These are phyloP conservation scores for Cossypha niveicapilla DNA, from an alignment of 2,797 vertebrate genomes.

Conservation along the genomic window DNA sequence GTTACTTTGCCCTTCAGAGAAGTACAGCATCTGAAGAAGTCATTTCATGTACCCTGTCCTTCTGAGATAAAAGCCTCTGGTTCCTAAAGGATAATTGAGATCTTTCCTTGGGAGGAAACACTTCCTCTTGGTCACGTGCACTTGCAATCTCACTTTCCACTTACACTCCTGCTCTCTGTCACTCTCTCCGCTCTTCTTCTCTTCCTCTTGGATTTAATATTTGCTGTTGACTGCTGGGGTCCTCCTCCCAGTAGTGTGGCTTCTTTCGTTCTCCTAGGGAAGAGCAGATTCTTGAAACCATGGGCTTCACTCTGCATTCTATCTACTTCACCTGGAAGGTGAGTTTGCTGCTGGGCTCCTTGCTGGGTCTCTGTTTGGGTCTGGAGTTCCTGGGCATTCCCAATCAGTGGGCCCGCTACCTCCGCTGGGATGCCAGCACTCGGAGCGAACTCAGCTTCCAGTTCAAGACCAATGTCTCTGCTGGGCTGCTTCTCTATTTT, in stretches of 20 bases:
- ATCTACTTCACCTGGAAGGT: constrained; percentile 78
- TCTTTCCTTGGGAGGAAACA: constrained; percentile 51
- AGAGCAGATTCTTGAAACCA: constrained; percentile 65
- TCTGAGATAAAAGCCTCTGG: constrained; percentile 64
- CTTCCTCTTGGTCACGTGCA: not conserved
- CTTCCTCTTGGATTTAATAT: constrained; percentile 32
- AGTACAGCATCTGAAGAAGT: not conserved
- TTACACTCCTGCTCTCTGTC: not conserved
- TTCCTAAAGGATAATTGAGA: constrained; percentile 68
- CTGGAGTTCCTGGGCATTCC: constrained; percentile 93
- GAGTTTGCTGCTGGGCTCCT: constrained; percentile 83
- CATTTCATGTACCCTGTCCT: not conserved
- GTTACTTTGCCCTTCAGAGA: not conserved
- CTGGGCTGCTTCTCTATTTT: constrained; percentile 91
- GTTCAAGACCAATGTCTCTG: constrained; percentile 89
- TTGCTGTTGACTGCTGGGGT: not conserved
- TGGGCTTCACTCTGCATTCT: constrained; percentile 81
- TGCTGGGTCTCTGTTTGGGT: constrained; percentile 83
- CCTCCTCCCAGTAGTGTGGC: not conserved
- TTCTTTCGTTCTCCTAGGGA: constrained; percentile 21
- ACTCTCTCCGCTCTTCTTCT: not conserved
- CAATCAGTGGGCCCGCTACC: constrained; percentile 94
- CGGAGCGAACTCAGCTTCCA: constrained; percentile 93
- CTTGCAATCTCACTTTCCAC: not conserved
- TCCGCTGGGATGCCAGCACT: constrained; percentile 95